Evolutionary conservation across 2,113 vertebrate genomes (phyloP).

Genomic region (Malaclemys terrapin): DNA sequence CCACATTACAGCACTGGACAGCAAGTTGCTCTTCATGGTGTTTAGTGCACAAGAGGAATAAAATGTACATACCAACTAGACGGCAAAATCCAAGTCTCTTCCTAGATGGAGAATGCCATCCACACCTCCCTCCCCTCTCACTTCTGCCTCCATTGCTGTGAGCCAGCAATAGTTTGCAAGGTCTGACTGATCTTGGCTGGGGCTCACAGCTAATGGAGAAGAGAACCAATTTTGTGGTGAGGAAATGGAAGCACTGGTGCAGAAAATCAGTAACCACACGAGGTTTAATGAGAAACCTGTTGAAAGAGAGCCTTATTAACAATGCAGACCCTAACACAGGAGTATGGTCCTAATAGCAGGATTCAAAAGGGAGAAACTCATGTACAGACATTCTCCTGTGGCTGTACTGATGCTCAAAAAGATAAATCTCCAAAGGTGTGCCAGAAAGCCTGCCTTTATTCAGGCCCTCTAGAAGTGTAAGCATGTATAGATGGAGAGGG

Average conservation of each 20-base stretch:
- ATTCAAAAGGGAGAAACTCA: constrained; percentile 1
- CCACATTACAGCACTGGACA: background rate
- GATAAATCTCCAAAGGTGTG: background rate
- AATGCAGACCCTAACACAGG: background rate
- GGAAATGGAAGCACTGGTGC: background rate
- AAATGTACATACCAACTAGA: background rate
- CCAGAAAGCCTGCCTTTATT: background rate
- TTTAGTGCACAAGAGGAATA: background rate
- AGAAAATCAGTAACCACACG: background rate
- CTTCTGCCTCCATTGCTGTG: background rate
- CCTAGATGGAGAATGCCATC: background rate
- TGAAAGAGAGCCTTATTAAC: background rate
- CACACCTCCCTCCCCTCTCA: background rate
- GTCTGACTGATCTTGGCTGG: background rate
- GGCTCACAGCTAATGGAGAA: background rate
- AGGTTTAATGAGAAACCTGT: background rate
- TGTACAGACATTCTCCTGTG: background rate
- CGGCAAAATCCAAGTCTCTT: background rate
- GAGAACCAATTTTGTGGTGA: constrained; percentile 1
- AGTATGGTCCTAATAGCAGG: background rate
- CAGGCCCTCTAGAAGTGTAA: background rate
- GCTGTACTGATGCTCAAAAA: background rate
- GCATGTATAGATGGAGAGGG: background rate
- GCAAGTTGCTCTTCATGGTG: background rate
- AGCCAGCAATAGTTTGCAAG: background rate